These are phyloP conservation scores for Drosophila ficusphila DNA, from an alignment of 1,140 invertebrate species.

Conservation along the genomic window DNA sequence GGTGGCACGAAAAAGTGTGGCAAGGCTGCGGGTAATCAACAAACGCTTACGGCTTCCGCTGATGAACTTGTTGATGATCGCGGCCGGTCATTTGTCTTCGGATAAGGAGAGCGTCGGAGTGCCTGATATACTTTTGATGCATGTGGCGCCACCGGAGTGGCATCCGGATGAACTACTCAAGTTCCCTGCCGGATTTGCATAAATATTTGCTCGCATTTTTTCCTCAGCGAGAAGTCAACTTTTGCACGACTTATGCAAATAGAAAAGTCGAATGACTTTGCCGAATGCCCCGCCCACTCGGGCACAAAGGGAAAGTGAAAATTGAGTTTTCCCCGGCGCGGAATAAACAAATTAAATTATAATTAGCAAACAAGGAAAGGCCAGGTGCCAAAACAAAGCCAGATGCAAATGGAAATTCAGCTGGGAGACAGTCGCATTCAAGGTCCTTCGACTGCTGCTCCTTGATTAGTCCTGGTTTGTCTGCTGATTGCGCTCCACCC, in stretches of 20 bases:
- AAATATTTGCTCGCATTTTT: slow-evolving; percentile 49
- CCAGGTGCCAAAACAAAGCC: slow-evolving; percentile 1
- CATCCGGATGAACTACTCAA: background rate
- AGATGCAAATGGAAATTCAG: slow-evolving; percentile 5
- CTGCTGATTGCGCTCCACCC: slow-evolving; percentile 25
- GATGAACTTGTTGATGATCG: slow-evolving; percentile 79
- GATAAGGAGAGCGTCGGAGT: background rate
- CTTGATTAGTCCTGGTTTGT: slow-evolving; percentile 45
- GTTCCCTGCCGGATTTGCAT: slow-evolving; percentile 47
- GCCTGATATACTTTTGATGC: slow-evolving; percentile 7
- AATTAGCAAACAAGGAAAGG: slow-evolving; percentile 50
- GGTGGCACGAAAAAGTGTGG: slow-evolving; percentile 56
- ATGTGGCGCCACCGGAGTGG: background rate
- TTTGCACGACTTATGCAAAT: slow-evolving; percentile 48
- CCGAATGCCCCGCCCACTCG: too few species aligned
- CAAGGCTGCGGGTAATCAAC: slow-evolving; percentile 78
- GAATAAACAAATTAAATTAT: slow-evolving; percentile 66
- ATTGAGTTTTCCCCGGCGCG: slow-evolving; percentile 44
- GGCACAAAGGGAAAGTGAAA: slow-evolving; percentile 40
- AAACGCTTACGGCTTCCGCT: slow-evolving; percentile 74
- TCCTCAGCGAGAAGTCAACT: slow-evolving; percentile 2
- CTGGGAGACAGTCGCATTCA: background rate
- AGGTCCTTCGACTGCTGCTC: too few species aligned
- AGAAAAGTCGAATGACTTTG: slow-evolving; percentile 42
- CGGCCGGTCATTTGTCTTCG: slow-evolving; percentile 59